Base-by-base conservation (phyloP, 2,888 invertebrate species). In the Dasypogon diadema region DNA sequence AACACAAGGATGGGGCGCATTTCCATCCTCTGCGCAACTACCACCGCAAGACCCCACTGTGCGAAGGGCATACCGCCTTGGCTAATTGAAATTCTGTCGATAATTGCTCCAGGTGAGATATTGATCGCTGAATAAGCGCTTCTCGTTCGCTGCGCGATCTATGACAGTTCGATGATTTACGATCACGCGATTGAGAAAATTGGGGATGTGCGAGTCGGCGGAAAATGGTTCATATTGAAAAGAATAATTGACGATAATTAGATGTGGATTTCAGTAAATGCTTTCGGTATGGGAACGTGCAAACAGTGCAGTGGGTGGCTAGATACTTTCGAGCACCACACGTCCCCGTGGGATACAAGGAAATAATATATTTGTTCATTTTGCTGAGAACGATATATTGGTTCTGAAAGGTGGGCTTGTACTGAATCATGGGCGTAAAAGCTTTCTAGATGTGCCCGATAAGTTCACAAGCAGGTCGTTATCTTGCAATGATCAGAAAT, bases 101-200 rank as follows among this genome's bases (percentile, higher is more conserved):
- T 77, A 75, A 77, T 75, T 77, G 60, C 75, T 58, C 55, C 72
- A 75, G 75, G 77, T 77, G 77, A 73, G 75, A 77, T 77, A 77
- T 77, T 77, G 75, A 75, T 77, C 77, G 65, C 46, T 34, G 56
- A 42, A 73, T 55, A 22, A 42, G n/a, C 16, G 54, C 30, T 48
- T 34, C 51, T 6, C 30, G 26, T 10, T 8, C 16, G 24, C 24
- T 34, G 5, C 22, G 26, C 37, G 56, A 56, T 58, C 56, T 26
- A 46, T 56, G 73, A 73, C 73, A 73, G 73, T 37, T 26, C 12
- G 3, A 0, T 84, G 83, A 83, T 83, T 84, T 84, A 83, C 82
- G 83, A 74, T 75, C 80, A 77, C 78, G 79, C 80, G 83, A 84
- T 83, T 83, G 83, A 78, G 12, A 77, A 78, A 80, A 81, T 82